Evolutionary conservation across 2,888 invertebrate genomes (phyloP), one percentile per base, ranked within the genome.

Genomic region (Microchrysa polita): DNA sequence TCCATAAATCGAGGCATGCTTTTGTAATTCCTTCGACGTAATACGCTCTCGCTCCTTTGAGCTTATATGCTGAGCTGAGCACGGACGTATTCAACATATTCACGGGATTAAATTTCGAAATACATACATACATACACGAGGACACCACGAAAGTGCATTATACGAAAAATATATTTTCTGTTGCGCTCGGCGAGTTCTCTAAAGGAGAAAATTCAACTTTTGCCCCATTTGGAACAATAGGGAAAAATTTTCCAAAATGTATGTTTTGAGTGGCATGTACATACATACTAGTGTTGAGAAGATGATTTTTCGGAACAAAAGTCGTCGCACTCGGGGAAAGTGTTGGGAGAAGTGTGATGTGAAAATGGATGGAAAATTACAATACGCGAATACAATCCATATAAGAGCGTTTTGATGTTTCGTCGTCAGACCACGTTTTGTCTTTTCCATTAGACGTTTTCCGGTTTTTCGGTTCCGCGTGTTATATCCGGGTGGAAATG

Each of bases 371-470:
- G 76, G 78, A 78, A 75, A 73, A 69, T 77, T 76, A 76, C 76
- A 74, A 74, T 69, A n/a, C n/a, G 77, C 73, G 73, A 76, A 53
- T n/a, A n/a, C 65, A 71, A 42, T 75, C 74, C 69, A 74, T n/a
- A n/a, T 74, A 72, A 79, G 67, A 65, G 87, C 86, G 73, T 86
- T 86, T 63, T 87, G 86, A 78, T 92, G 92, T 60, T 86, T 84
- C 61, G 87, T 80, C 1, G 88, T 86, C 79, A 92, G 86, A 9
- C 92, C 93, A 78, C 88, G 87, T 79, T 91, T 87, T 78, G 92
- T 89, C 81, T 88, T 91, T 76, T 88, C 87, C 76, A 91, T 88
- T 73, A 92, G 87, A 78, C 88, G 87, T 79, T 87, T 86, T 34
- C 89, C n/a, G n/a, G 86, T 76, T 90, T 84, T 79, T 87, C 89